These are phyloP conservation scores for Thalassaphorura encarpata DNA, from an alignment of 1,140 invertebrate species.

Conservation along the genomic window DNA sequence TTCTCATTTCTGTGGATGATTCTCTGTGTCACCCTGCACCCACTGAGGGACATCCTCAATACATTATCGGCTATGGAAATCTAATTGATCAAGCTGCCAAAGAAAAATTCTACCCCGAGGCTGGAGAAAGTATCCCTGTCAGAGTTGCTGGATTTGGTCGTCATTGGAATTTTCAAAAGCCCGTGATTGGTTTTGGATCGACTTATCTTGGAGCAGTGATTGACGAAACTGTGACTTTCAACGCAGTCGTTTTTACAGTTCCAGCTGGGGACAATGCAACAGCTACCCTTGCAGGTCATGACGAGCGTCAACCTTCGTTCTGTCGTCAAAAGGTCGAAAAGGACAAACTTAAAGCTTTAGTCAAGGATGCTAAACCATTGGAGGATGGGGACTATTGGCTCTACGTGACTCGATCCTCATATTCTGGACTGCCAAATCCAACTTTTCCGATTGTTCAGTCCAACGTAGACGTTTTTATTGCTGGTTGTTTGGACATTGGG, in stretches of 20 bases:
- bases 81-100: conserved; percentile 16
- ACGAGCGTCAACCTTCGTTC: conserved; percentile 10
- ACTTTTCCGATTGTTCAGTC: conserved; percentile 14
- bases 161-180: conserved; percentile 7
- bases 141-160: conserved; percentile 8
- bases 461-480: conserved; percentile 17
- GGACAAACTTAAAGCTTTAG: background rate
- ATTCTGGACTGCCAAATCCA: background rate
- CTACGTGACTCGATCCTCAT: conserved; percentile 15
- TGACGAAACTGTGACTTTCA: background rate
- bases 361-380: background rate
- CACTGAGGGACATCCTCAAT: background rate
- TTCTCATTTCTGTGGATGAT: too few species aligned
- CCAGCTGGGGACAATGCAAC: background rate
- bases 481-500: conserved; percentile 19
- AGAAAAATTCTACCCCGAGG: conserved; percentile 7
- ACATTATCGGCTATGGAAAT: conserved; percentile 19
- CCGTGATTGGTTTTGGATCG: background rate
- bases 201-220: conserved; percentile 14
- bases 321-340: conserved; percentile 12
- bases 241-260: conserved; percentile 13
- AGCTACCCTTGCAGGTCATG: conserved; percentile 3
- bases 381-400: conserved; percentile 13
- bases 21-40: background rate
- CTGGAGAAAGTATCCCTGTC: conserved; percentile 17